Percentiles rank a stretch among this genome's conserved stretches.
Conservation (phyloP, 2,113 vertebrate genomes). For the Tamias sibiricus region DNA sequence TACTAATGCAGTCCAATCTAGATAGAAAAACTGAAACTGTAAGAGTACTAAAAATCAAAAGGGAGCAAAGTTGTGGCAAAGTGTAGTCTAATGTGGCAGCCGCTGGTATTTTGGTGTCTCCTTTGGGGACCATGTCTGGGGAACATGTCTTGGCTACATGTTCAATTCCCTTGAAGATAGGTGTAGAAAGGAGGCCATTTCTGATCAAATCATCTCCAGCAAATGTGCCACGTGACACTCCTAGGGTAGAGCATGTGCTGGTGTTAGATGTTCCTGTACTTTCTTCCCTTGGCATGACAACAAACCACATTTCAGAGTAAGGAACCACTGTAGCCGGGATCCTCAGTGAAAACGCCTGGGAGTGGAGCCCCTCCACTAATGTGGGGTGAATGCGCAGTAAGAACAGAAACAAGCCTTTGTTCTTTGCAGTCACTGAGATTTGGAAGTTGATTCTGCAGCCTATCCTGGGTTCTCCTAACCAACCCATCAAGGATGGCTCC, state of each 20-base stretch:
- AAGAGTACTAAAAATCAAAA: neutral
- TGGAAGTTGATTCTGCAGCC: neutral
- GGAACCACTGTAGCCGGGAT: neutral
- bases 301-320: neutral
- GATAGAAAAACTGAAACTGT: neutral
- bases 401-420: neutral
- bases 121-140: neutral
- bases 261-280: neutral
- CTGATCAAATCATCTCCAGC: neutral
- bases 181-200: neutral
- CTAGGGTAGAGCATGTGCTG: neutral
- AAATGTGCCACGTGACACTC: neutral
- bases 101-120: neutral
- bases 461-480: neutral
- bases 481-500: neutral
- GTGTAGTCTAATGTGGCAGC: neutral
- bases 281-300: neutral
- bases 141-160: too few species aligned
- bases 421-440: neutral
- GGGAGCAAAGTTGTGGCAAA: neutral
- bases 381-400: accelerated
- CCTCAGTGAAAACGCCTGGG: neutral
- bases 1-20: neutral
- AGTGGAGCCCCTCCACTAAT: too few species aligned
- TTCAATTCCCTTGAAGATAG: neutral